These are phyloP conservation scores for Eidolon helvum DNA, from an alignment of 2,113 vertebrate species.

Conservation along the genomic window DNA sequence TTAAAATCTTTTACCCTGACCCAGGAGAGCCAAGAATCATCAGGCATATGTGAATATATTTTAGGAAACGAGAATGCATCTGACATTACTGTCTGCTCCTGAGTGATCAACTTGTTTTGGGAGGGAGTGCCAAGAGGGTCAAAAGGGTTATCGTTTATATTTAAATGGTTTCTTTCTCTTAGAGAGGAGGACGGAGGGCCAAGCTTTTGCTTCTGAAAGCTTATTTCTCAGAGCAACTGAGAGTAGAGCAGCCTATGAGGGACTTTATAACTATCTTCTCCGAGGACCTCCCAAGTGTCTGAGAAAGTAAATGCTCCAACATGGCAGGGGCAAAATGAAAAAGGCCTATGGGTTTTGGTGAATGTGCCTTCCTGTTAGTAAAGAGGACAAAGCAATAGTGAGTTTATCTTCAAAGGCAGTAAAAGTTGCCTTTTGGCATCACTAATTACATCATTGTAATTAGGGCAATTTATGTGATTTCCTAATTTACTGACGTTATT, in stretches of 20 bases:
- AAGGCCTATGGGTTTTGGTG: background rate
- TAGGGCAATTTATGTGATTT: background rate
- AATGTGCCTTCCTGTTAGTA: background rate
- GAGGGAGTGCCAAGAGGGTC: background rate
- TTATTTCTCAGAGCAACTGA: background rate
- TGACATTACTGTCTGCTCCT: background rate
- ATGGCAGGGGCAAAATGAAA: background rate
- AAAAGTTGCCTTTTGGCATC: background rate
- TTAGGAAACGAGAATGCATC: background rate
- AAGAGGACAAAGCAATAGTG: background rate
- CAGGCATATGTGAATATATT: background rate
- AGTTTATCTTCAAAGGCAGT: background rate
- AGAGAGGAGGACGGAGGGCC: background rate
- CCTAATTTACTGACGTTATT: background rate
- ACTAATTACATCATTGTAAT: background rate
- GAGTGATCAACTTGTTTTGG: background rate
- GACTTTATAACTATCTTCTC: background rate
- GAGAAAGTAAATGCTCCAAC: background rate
- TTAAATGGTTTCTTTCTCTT: background rate
- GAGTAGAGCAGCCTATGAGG: background rate
- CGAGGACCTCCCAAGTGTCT: background rate
- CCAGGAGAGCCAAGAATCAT: background rate
- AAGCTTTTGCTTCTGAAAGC: background rate
- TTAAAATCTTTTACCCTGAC: slow-evolving; percentile 39
- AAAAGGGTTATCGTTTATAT: background rate